A percentile compares a stretch with the other conserved stretches of the same genome.
phyloP scores from a whole-genome alignment of 2,888 invertebrate genomes.

The Mechanitis messenoides region DNA sequence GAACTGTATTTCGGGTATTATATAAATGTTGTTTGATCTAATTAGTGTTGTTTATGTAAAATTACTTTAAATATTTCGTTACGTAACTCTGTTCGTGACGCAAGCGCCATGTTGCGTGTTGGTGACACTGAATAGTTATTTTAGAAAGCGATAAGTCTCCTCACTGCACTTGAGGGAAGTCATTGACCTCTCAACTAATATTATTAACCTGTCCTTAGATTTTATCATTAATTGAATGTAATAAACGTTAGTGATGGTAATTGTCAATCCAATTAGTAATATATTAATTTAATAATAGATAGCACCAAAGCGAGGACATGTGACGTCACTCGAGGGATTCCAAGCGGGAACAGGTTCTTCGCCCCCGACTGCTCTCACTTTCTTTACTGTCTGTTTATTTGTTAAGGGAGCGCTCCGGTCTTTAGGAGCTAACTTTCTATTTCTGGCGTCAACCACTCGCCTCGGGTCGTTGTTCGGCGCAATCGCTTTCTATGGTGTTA shows the following conservation, averaged over 20 bases:
- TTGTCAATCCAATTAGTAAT: neutral
- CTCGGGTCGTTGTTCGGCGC: conserved; percentile 66
- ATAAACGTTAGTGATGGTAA: conserved; percentile 12
- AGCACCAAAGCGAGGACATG: conserved; percentile 17
- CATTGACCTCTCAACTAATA: conserved; percentile 48
- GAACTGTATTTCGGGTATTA: no score
- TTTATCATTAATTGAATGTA: conserved; percentile 16
- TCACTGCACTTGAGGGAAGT: conserved; percentile 51
- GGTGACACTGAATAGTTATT: conserved; percentile 69
- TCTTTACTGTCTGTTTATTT: conserved; percentile 68
- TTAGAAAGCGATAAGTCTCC: conserved; percentile 67
- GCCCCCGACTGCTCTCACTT: conserved; percentile 68
- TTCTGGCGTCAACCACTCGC: conserved; percentile 68
- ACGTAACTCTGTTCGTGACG: conserved; percentile 37
- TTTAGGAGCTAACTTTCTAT: conserved; percentile 73
- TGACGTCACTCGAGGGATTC: conserved; percentile 29
- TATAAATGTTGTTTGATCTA: neutral
- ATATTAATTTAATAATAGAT: neutral
- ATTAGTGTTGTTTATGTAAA: neutral
- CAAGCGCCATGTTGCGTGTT: conserved; percentile 59
- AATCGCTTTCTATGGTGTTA: conserved; percentile 70
- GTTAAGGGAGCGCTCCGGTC: conserved; percentile 60
- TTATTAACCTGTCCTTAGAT: conserved; percentile 17
- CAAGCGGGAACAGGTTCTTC: conserved; percentile 54
- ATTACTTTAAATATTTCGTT: conserved; percentile 33